Percentiles rank a stretch among this genome's conserved stretches.
Evolutionary conservation across 2,797 vertebrate genomes (phyloP).

Genomic region (Sparus aurata): DNA sequence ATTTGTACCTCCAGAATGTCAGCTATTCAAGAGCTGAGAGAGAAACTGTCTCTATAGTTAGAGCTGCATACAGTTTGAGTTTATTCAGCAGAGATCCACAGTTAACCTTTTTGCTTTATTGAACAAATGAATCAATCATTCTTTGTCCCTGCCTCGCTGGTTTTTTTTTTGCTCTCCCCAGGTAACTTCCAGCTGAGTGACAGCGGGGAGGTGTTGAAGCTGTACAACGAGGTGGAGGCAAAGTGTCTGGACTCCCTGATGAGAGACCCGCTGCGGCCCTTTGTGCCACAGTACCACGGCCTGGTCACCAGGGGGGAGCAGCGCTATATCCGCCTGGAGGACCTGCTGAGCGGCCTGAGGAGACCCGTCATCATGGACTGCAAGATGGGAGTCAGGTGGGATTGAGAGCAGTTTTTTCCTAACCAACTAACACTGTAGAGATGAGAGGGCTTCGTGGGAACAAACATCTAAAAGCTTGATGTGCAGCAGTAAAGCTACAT

Average conservation of each 20-base stretch:
- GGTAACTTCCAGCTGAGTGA: constrained; percentile 91
- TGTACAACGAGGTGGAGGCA: constrained; percentile 88
- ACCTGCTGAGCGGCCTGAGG: constrained; percentile 89
- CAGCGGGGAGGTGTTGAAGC: constrained; percentile 91
- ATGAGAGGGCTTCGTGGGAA: neutral
- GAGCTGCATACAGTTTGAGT: neutral
- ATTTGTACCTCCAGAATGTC: neutral
- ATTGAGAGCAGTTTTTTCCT: neutral
- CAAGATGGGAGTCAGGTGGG: constrained; percentile 93
- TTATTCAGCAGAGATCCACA: neutral
- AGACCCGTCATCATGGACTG: constrained; percentile 93
- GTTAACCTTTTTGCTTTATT: neutral
- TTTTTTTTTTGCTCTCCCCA: constrained; percentile 59
- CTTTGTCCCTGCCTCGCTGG: neutral
- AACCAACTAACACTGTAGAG: neutral
- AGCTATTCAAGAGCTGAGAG: neutral
- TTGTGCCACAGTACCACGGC: constrained; percentile 90
- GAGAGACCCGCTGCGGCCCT: constrained; percentile 86
- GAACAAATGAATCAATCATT: neutral
- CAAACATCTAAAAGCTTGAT: neutral
- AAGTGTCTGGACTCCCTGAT: constrained; percentile 88
- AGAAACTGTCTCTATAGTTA: neutral
- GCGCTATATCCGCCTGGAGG: constrained; percentile 90
- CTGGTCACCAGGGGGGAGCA: constrained; percentile 85
- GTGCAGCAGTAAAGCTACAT: neutral